phyloP scores from a whole-genome alignment of 2,888 invertebrate species.

The Litoditis marina region DNA sequence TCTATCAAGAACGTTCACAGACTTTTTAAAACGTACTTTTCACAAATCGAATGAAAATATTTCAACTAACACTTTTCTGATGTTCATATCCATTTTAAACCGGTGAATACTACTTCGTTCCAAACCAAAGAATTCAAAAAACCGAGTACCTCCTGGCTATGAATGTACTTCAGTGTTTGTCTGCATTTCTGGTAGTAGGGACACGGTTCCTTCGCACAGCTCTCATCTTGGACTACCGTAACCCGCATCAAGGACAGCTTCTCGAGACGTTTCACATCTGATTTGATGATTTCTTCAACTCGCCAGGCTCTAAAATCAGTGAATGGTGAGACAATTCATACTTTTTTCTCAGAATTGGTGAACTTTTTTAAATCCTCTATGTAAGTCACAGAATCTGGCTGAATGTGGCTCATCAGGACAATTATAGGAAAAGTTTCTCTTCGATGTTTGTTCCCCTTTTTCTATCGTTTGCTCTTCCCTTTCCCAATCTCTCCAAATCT shows the following conservation, averaged over 20 bases:
- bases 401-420: too few relatives aligned
- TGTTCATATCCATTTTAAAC: too few relatives aligned
- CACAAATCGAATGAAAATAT: background rate
- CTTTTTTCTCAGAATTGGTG: background rate
- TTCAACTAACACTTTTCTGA: background rate
- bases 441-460: too few relatives aligned
- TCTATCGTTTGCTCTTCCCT: too few relatives aligned
- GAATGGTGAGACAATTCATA: slow-evolving; percentile 44
- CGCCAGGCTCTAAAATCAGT: slow-evolving; percentile 51
- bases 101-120: too few relatives aligned
- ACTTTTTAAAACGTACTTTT: too few relatives aligned
- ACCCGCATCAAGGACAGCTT: slow-evolving; percentile 38
- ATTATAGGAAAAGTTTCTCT: too few relatives aligned
- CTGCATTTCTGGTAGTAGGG: slow-evolving; percentile 57
- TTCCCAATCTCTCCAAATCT: too few relatives aligned
- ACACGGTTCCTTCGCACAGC: slow-evolving; percentile 57
- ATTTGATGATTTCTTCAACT: slow-evolving; percentile 41
- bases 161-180: slow-evolving; percentile 51
- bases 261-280: slow-evolving; percentile 34
- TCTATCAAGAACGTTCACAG: too few relatives aligned
- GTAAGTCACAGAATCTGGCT: too few relatives aligned
- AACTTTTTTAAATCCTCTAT: too few relatives aligned
- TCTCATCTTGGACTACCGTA: slow-evolving; percentile 43
- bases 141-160: slow-evolving; percentile 32
- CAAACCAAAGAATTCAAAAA: too few relatives aligned